Base-by-base conservation (phyloP, 2,113 vertebrate genomes). In the Lota lota region DNA sequence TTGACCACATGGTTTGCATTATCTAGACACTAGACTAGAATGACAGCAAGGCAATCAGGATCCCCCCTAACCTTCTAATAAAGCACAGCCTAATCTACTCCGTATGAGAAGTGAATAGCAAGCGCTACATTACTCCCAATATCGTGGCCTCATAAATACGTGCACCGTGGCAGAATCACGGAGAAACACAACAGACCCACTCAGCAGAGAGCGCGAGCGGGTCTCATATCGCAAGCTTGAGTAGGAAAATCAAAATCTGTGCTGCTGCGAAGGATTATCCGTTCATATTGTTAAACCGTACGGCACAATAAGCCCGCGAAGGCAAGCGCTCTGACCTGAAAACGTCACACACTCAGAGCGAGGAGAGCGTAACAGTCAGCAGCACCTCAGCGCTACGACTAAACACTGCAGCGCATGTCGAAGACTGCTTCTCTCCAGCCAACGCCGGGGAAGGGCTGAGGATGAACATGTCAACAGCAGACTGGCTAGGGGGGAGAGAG, bases 61-160 rank as follows among this genome's bases (percentile, higher is more conserved):
- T 40, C 36, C 36, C 36, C 36, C 3, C 7, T 40, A 40, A 5
- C 36, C 36, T 40, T 24, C 24, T 24, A 2, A 24, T 1, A 40
- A 40, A 68, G 70, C 63, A 68, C 24, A 6, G 5, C 10, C 60
- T 79, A 72, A 77, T 64, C 74, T 65, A 18, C 60, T 85, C 18
- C 22, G 67, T 76, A 56, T 21, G 47, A 69, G 66, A 57, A 24
- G 36, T 33, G 28, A 70, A 60, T 36, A 19, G 66, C 60, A 58
- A n/a, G 78, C 82, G 72, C 67, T 21, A 75, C 77, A 84, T 84
- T 76, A 76, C 72, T 67, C 73, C 76, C 71, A 71, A 62, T 75
- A 74, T 81, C 85, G 85, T 72, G 72, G 58, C 79, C 60, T 78
- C 60, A 71, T 70, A 71, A 82, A 82, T 82, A 80, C 81, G 77